Percentiles rank a stretch among this genome's conserved stretches.
phyloP scores from a whole-genome alignment of 2,888 invertebrate species.

The Serrognathus titanus region DNA sequence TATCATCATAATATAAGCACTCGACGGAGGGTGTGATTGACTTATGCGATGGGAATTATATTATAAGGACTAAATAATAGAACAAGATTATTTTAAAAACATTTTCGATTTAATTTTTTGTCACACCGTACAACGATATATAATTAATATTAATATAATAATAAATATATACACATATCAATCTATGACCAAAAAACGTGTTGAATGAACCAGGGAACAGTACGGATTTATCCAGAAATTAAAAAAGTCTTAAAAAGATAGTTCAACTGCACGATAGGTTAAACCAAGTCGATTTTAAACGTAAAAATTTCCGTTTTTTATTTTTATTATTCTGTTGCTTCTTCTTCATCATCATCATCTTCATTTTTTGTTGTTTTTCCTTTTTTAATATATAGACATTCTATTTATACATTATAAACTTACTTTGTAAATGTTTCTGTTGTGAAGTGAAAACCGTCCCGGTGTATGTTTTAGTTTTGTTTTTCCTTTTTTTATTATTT shows the following conservation, averaged over 20 bases:
- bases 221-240: slow-evolving; percentile 32
- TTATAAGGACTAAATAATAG: slow-evolving; percentile 16
- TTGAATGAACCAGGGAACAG: slow-evolving; percentile 34
- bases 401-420: slow-evolving; percentile 30
- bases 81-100: slow-evolving; percentile 41
- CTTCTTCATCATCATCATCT: neutral
- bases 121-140: slow-evolving; percentile 51
- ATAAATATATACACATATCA: slow-evolving; percentile 47
- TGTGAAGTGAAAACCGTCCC: slow-evolving; percentile 39
- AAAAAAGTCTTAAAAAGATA: slow-evolving; percentile 18
- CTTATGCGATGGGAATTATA: neutral
- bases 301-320: slow-evolving; percentile 18
- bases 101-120: slow-evolving; percentile 47
- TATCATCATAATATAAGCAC: slow-evolving; percentile 4
- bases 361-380: slow-evolving; percentile 19
- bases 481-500: slow-evolving; percentile 2
- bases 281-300: slow-evolving; percentile 41
- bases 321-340: neutral
- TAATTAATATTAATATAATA: slow-evolving; percentile 47
- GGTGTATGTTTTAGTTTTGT: slow-evolving; percentile 35
- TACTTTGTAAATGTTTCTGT: slow-evolving; percentile 3
- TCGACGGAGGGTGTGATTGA: neutral
- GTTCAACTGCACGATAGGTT: slow-evolving; percentile 41
- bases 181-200: slow-evolving; percentile 34
- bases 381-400: slow-evolving; percentile 38